Percentiles rank a stretch among this genome's conserved stretches.
phyloP scores from a whole-genome alignment of 2,797 vertebrate species.

The Gambusia yucatana region DNA sequence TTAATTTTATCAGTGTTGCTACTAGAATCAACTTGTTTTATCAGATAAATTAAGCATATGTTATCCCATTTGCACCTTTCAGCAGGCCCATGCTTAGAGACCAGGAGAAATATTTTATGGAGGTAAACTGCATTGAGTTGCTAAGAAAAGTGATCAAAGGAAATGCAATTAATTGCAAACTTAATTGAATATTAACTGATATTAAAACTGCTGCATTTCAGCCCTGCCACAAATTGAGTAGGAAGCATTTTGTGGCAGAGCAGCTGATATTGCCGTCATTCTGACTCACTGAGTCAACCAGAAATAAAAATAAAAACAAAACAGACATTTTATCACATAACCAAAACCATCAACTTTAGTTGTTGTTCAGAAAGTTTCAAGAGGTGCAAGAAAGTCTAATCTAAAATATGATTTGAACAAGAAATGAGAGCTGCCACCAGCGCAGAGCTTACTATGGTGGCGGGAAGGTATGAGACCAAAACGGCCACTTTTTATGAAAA shows the following conservation, averaged over 20 bases:
- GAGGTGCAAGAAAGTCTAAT: not conserved
- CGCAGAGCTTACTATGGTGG: not conserved
- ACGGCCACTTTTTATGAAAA: not conserved
- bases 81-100: not conserved
- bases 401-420: not conserved
- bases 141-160: not conserved
- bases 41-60: not conserved
- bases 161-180: not conserved
- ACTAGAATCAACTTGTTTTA: constrained; percentile 12
- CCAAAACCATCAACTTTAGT: not conserved
- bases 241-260: not conserved
- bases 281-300: not conserved
- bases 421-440: not conserved
- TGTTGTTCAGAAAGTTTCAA: not conserved
- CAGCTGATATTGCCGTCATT: not conserved
- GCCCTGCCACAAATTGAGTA: not conserved
- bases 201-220: not conserved
- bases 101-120: not conserved
- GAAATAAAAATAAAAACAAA: too few species aligned
- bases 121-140: not conserved
- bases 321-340: not conserved
- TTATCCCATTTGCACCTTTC: constrained; percentile 13
- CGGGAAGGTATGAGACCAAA: not conserved
- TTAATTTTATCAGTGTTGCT: constrained; percentile 17
- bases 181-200: not conserved